Evolutionary conservation across 2,113 vertebrate species (phyloP).

Genomic region (Zosterops pallidus): DNA sequence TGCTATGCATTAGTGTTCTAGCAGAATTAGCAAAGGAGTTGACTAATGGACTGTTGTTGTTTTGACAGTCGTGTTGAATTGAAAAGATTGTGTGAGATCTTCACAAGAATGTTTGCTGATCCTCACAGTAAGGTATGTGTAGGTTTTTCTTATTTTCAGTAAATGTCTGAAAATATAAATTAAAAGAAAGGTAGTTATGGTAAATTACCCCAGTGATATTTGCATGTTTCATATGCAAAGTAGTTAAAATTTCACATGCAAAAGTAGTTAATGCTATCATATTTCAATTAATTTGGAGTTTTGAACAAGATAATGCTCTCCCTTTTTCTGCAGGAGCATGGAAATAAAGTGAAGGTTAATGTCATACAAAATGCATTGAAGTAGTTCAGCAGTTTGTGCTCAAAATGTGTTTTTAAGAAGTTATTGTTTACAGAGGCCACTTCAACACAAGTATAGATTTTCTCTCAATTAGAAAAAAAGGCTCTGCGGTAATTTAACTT

Average conservation of each 20-base stretch:
- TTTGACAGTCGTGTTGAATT: slow-evolving; percentile 92
- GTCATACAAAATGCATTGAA: neutral
- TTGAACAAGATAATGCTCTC: neutral
- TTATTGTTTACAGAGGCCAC: neutral
- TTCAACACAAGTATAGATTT: neutral
- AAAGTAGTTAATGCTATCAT: neutral
- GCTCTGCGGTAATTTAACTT: neutral
- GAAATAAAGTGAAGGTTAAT: neutral
- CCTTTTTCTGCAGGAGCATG: neutral
- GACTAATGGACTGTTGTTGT: slow-evolving; percentile 28
- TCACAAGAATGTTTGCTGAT: slow-evolving; percentile 98
- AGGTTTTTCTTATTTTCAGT: slow-evolving; percentile 9
- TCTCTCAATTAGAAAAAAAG: neutral
- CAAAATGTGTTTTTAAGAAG: neutral
- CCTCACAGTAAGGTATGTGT: slow-evolving; percentile 96
- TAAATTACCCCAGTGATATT: neutral
- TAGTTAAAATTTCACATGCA: neutral
- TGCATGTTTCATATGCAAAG: neutral
- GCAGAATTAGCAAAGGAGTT: neutral
- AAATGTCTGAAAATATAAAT: neutral
- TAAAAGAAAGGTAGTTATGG: neutral
- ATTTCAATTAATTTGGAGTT: neutral
- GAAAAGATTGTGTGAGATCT: slow-evolving; percentile 98
- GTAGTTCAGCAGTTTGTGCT: neutral
- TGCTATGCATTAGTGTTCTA: neutral